phyloP scores from a whole-genome alignment of 2,797 vertebrate genomes.

The Poliocrania exsul region DNA sequence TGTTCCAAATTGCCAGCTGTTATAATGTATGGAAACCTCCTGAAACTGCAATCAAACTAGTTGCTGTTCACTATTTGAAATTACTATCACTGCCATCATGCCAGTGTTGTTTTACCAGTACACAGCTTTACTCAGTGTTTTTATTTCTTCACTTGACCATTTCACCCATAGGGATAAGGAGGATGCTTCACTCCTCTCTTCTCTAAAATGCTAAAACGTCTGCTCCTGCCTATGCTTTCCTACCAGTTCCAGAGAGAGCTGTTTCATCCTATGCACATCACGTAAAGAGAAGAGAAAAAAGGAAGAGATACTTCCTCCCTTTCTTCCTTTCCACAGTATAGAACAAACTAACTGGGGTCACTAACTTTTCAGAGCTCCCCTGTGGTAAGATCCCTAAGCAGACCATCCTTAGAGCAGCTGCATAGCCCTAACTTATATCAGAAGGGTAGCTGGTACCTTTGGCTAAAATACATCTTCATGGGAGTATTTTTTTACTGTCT shows the following conservation, averaged over 20 bases:
- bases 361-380: background rate
- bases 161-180: background rate
- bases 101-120: background rate
- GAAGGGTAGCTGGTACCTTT: background rate
- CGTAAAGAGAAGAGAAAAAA: background rate
- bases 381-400: background rate
- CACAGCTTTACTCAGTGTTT: background rate
- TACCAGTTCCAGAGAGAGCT: background rate
- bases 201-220: background rate
- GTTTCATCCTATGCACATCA: background rate
- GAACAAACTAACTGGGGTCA: background rate
- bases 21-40: background rate
- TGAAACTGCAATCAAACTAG: background rate
- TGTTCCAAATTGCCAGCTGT: constrained; percentile 1
- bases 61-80: background rate
- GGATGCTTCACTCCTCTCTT: background rate
- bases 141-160: background rate
- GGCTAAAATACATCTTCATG: background rate
- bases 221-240: background rate
- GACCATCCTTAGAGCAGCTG: background rate
- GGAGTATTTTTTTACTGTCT: background rate
- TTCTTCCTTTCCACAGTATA: background rate
- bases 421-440: background rate
- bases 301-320: background rate
- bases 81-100: background rate